Evolutionary conservation across 2,888 invertebrate species (phyloP).

Genomic region (Cataglyphis cursor): DNA sequence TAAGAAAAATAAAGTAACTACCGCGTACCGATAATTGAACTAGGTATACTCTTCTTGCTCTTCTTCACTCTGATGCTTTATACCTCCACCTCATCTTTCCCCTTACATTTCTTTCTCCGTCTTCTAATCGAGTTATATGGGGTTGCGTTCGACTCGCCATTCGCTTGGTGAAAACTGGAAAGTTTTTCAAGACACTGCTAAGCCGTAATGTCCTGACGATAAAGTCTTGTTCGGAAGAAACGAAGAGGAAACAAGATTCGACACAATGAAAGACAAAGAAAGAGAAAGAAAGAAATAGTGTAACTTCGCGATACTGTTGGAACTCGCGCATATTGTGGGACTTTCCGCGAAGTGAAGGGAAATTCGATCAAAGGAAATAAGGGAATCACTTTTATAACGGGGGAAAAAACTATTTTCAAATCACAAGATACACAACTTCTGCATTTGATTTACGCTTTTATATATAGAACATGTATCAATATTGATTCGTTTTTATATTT

Average conservation of each 20-base stretch:
- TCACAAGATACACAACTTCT: slow-evolving; percentile 2
- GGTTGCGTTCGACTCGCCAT: slow-evolving; percentile 78
- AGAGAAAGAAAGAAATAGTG: slow-evolving; percentile 49
- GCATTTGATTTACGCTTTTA: background rate
- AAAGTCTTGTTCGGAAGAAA: slow-evolving; percentile 59
- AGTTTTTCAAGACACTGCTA: slow-evolving; percentile 72
- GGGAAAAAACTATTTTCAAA: slow-evolving; percentile 37
- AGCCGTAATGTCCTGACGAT: slow-evolving; percentile 66
- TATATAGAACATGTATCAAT: background rate
- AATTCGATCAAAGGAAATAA: slow-evolving; percentile 61
- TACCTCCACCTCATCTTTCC: slow-evolving; percentile 27
- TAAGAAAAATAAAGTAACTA: slow-evolving; percentile 65
- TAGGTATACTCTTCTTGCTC: slow-evolving; percentile 68
- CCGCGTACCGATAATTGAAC: slow-evolving; percentile 82
- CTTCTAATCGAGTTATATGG: slow-evolving; percentile 81
- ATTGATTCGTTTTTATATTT: background rate
- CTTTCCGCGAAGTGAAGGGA: slow-evolving; percentile 58
- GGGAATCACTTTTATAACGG: slow-evolving; percentile 57
- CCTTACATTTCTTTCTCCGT: slow-evolving; percentile 36
- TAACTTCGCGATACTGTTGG: slow-evolving; percentile 76
- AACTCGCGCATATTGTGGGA: slow-evolving; percentile 67
- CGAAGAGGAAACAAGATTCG: slow-evolving; percentile 50
- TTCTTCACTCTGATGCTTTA: slow-evolving; percentile 40
- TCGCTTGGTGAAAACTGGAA: slow-evolving; percentile 76
- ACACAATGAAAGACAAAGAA: slow-evolving; percentile 53